Conservation (phyloP, 2,113 vertebrate species). For the Oreamnos americanus region DNA sequence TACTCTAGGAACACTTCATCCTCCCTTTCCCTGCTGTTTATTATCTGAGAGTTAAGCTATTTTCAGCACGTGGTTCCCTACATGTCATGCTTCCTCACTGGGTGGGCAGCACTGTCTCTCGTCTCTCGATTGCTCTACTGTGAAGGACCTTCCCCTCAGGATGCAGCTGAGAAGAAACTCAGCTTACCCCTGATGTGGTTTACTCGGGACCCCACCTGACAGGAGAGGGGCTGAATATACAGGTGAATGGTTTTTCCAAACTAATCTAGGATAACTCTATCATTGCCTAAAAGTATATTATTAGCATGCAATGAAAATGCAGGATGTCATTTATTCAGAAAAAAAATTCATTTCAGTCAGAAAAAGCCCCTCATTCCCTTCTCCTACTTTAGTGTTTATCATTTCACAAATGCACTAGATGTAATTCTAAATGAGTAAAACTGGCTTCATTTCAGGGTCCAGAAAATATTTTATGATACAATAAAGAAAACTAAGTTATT, state of each 20-base stretch:
- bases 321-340: constrained; percentile 2
- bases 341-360: constrained; percentile 6
- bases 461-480: constrained; percentile 51
- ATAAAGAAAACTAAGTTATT: constrained; percentile 33
- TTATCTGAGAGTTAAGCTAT: neutral
- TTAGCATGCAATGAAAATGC: neutral
- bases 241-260: neutral
- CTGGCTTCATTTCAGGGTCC: constrained; percentile 40
- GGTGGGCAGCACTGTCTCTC: neutral
- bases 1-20: neutral
- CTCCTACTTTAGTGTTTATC: constrained; percentile 5
- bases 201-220: neutral
- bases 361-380: constrained; percentile 8
- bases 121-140: neutral
- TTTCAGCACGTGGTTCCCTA: neutral
- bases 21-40: neutral
- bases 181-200: neutral
- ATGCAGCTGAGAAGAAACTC: neutral
- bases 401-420: neutral
- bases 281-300: neutral
- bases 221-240: neutral
- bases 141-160: neutral
- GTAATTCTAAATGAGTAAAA: constrained; percentile 49
- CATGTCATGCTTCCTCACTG: neutral
- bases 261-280: neutral